These are phyloP conservation scores for Vimba vimba DNA, from an alignment of 2,113 vertebrate species.

Conservation along the genomic window DNA sequence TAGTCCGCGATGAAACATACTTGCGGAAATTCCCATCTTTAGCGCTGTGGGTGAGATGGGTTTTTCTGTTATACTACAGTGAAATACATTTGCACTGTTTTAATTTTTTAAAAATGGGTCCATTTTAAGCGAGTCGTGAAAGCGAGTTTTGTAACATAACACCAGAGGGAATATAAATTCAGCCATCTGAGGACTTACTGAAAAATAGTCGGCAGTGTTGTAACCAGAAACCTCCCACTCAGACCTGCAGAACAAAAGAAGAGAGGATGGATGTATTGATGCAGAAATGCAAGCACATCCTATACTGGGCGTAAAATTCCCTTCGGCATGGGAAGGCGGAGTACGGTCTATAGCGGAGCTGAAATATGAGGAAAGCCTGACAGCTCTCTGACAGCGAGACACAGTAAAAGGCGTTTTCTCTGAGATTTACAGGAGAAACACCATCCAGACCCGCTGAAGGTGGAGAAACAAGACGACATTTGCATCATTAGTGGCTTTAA, in stretches of 20 bases:
- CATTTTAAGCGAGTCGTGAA: background rate
- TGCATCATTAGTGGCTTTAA: background rate
- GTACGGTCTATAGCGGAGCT: constrained; percentile 11
- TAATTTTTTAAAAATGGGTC: background rate
- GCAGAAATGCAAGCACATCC: constrained; percentile 19
- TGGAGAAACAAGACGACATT: constrained; percentile 9
- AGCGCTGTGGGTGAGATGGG: constrained; percentile 71
- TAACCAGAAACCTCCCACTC: constrained; percentile 89
- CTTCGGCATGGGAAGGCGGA: constrained; percentile 27
- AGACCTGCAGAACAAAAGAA: constrained; percentile 74
- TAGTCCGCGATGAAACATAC: constrained; percentile 80
- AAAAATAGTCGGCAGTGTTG: constrained; percentile 83
- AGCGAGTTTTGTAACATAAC: background rate
- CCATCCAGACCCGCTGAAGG: background rate
- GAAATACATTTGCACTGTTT: background rate
- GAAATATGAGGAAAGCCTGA: constrained; percentile 33
- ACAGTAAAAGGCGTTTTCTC: constrained; percentile 28
- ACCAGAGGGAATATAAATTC: constrained; percentile 13
- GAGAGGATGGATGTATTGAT: constrained; percentile 22
- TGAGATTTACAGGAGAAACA: background rate
- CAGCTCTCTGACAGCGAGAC: constrained; percentile 13
- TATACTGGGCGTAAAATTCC: constrained; percentile 1
- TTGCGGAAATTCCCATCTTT: constrained; percentile 84
- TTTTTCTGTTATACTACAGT: background rate
- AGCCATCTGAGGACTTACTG: constrained; percentile 76